Evolutionary conservation across 2,797 vertebrate genomes (phyloP), one percentile per base, ranked within the genome.

Genomic region (Amblyopsis hoosieri): DNA sequence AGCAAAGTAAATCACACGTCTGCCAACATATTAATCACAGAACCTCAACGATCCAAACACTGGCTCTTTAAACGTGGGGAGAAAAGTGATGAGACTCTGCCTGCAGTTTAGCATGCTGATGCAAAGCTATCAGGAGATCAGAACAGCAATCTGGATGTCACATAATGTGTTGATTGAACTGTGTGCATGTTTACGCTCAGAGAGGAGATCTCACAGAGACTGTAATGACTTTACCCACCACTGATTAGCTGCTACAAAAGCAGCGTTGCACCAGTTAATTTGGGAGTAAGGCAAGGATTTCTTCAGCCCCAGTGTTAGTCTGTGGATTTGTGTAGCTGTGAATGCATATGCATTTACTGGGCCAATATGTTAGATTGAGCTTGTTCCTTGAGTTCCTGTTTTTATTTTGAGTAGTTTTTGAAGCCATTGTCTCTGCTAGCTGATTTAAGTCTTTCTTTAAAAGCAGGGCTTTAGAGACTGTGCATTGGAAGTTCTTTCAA

Each of bases 121-220:
- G 80, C 68, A 74, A 76, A 75, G 79, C 81, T 87, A 88, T 89
- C 75, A 81, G 83, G 65, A 82, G 82, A 91, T 85, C 84, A 87
- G 71, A 84, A 80, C 79, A 64, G 82, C 81, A 77, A 85, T 87
- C 80, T 80, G 80, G 84, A 78, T 79, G 66, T 76, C 77, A 68
- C 81, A 78, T 83, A 88, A 87, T 81, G 73, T 66, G 48, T 67
- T 83, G 81, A 90, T 84, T 89, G 88, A 86, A 82, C 84, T 88
- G 83, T 89, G 85, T 87, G 71, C 84, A 86, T 79, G 88, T 87
- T 87, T 87, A 85, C 67, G 75, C 57, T 74, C 67, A 73, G 83
- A 86, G 74, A 74, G 61, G 71, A 72, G 76, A 71, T 76, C 84
- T 84, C 67, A 62, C 65, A 57, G 79, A 64, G 83, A 79, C 80